Evolutionary conservation across 2,113 vertebrate genomes (phyloP).

Genomic region (Origma solitaria): DNA sequence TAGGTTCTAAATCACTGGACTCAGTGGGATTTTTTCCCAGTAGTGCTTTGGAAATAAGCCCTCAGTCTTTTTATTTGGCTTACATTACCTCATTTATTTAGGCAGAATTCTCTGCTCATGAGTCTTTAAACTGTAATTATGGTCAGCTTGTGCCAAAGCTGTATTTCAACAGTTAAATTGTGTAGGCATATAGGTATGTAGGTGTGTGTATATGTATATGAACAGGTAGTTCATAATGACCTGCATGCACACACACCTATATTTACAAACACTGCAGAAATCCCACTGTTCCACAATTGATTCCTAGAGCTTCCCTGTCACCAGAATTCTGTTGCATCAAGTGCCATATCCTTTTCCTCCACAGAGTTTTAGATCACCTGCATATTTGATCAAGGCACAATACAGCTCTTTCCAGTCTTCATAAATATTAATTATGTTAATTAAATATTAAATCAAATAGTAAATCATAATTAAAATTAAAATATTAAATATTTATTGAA

Average conservation of each 20-base stretch:
- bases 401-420: background rate
- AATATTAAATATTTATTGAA: conserved; percentile 42
- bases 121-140: background rate
- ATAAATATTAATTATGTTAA: conserved; percentile 37
- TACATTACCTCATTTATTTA: background rate
- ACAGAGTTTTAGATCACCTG: background rate
- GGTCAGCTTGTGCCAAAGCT: background rate
- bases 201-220: background rate
- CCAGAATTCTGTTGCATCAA: background rate
- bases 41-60: background rate
- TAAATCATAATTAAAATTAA: conserved; percentile 32
- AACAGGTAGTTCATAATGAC: background rate
- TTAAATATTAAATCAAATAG: conserved; percentile 11
- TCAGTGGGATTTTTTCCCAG: background rate
- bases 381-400: conserved; percentile 4
- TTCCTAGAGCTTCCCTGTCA: background rate
- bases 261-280: background rate
- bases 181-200: no score
- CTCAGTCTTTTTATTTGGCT: background rate
- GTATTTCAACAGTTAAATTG: background rate
- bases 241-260: background rate
- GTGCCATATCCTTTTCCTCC: background rate
- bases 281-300: background rate
- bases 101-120: background rate
- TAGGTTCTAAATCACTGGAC: background rate